Conservation (phyloP, 1,140 invertebrate genomes). For the Oncopodura yosiiana region DNA sequence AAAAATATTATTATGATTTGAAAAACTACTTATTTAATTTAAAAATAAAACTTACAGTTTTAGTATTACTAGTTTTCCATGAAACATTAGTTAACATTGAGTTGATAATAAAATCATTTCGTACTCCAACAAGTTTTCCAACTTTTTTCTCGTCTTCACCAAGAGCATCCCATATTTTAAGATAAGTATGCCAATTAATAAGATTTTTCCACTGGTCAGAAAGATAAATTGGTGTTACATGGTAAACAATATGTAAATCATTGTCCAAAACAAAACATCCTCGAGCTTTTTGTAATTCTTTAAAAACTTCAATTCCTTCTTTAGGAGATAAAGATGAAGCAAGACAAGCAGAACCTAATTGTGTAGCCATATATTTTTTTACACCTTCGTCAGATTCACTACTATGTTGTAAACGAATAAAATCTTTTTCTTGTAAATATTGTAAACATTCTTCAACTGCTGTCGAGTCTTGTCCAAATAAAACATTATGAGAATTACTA, state of each 20-base stretch:
- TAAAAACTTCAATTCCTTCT: slow-evolving; percentile 77
- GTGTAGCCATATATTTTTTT: slow-evolving; percentile 62
- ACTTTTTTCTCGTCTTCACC: slow-evolving; percentile 70
- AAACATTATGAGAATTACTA: background rate
- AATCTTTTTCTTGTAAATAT: slow-evolving; percentile 51
- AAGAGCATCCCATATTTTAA: slow-evolving; percentile 74
- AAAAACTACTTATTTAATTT: background rate
- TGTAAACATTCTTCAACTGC: slow-evolving; percentile 45
- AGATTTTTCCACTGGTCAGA: slow-evolving; percentile 64
- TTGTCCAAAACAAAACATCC: slow-evolving; percentile 84
- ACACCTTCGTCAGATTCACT: slow-evolving; percentile 35
- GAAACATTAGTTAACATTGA: slow-evolving; percentile 61
- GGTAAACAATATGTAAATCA: slow-evolving; percentile 89
- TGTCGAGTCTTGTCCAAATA: background rate
- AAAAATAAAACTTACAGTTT: slow-evolving; percentile 40
- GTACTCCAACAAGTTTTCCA: slow-evolving; percentile 79
- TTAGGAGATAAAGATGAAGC: slow-evolving; percentile 84
- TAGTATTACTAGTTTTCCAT: slow-evolving; percentile 41
- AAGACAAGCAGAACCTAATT: slow-evolving; percentile 81
- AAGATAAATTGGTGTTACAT: slow-evolving; percentile 78
- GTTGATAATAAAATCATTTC: slow-evolving; percentile 74
- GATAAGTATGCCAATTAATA: slow-evolving; percentile 79
- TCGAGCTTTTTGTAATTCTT: slow-evolving; percentile 80
- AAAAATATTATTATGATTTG: slow-evolving; percentile 3
- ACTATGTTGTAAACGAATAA: slow-evolving; percentile 38